Conservation (phyloP, 2,113 vertebrate genomes). For the Gymnarchus niloticus region DNA sequence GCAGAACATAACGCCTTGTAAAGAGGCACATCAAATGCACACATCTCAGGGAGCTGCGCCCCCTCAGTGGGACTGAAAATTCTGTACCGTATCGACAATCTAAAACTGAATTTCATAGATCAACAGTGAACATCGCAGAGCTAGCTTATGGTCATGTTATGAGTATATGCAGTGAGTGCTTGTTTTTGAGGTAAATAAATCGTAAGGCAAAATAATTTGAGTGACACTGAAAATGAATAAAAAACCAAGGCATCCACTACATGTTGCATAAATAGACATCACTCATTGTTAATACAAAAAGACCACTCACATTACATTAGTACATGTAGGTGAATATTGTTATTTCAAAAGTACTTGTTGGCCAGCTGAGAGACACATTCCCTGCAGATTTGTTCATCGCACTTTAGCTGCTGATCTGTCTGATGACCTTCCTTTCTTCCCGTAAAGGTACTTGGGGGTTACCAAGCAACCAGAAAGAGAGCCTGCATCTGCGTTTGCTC, state of each 20-base stretch:
- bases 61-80: no score
- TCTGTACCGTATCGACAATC: no score
- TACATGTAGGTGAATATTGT: neutral
- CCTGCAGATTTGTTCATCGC: neutral
- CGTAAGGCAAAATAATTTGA: neutral
- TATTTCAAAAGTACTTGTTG: neutral
- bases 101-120: slow-evolving; percentile 1
- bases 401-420: neutral
- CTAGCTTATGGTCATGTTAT: neutral
- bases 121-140: neutral
- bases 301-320: neutral
- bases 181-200: neutral
- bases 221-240: neutral
- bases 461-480: neutral
- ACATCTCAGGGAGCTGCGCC: neutral
- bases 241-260: neutral
- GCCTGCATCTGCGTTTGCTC: neutral
- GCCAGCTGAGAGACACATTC: neutral
- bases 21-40: slow-evolving; percentile 19
- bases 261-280: neutral
- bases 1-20: neutral
- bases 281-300: neutral
- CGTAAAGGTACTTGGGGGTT: neutral
- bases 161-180: neutral
- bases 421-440: neutral